Evolutionary conservation across 2,888 invertebrate genomes (phyloP).

Genomic region (Lucinisca nassula): DNA sequence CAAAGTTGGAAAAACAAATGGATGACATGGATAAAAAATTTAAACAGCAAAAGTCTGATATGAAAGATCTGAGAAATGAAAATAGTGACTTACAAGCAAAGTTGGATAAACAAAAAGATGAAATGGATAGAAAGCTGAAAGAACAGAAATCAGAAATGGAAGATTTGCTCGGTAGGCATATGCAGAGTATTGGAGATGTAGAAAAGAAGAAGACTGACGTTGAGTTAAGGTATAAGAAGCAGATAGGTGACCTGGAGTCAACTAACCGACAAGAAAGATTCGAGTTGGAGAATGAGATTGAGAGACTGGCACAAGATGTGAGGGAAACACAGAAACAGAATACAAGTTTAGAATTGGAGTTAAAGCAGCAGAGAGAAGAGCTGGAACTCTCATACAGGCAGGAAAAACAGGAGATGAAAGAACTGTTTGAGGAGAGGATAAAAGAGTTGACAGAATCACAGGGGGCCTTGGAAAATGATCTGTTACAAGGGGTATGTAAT

Average conservation of each 20-base stretch:
- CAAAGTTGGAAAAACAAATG: constrained; percentile 48
- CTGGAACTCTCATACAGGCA: constrained; percentile 63
- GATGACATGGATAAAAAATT: constrained; percentile 9
- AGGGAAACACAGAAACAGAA: constrained; percentile 59
- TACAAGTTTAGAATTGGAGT: constrained; percentile 61
- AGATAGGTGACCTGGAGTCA: constrained; percentile 38
- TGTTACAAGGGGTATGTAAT: constrained; percentile 35
- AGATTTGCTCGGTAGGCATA: constrained; percentile 57
- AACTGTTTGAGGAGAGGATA: constrained; percentile 62
- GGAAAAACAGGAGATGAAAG: constrained; percentile 68
- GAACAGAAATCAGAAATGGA: constrained; percentile 62
- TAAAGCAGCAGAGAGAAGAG: constrained; percentile 66
- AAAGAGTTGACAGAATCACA: constrained; percentile 36
- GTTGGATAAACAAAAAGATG: constrained; percentile 56
- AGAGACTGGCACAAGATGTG: constrained; percentile 51
- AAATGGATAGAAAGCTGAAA: constrained; percentile 17
- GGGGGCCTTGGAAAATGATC: constrained; percentile 12
- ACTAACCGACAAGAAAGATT: constrained; percentile 28
- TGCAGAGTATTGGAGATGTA: constrained; percentile 59
- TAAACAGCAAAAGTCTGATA: constrained; percentile 45
- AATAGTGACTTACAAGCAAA: constrained; percentile 21
- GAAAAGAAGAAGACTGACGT: constrained; percentile 69
- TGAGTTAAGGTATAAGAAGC: constrained; percentile 36
- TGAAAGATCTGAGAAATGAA: constrained; percentile 50
- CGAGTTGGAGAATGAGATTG: constrained; percentile 39